Conservation (phyloP, 2,888 invertebrate genomes). For the Campoplex capitator region DNA sequence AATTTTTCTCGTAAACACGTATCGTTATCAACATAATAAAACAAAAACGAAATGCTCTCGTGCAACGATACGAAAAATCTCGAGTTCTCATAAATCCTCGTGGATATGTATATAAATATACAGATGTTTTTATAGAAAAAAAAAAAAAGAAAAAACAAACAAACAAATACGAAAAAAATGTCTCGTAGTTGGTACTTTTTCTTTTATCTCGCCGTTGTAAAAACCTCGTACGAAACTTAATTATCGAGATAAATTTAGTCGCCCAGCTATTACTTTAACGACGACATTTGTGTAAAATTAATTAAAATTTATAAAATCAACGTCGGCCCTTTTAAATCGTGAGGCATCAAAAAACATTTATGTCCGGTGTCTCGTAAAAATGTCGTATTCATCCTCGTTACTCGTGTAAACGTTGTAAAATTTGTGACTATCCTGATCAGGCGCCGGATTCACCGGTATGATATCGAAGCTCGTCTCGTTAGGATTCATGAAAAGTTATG, state of each 20-base stretch:
- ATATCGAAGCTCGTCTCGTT: neutral
- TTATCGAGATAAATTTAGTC: conserved; percentile 10
- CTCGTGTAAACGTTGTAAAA: too few species aligned
- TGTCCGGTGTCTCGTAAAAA: too few species aligned
- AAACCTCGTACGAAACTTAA: neutral
- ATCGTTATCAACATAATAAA: conserved; percentile 56
- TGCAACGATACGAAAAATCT: conserved; percentile 18
- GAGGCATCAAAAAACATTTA: too few species aligned
- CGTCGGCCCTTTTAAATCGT: too few species aligned
- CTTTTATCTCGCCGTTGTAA: neutral
- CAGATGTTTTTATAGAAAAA: neutral
- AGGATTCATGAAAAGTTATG: neutral
- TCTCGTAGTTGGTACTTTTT: neutral
- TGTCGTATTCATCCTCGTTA: too few species aligned
- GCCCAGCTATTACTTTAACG: neutral
- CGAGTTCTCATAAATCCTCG: conserved; percentile 21
- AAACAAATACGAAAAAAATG: neutral
- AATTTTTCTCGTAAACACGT: conserved; percentile 53
- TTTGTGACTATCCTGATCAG: too few species aligned
- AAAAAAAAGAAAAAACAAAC: neutral
- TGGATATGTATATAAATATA: neutral
- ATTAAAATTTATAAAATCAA: neutral
- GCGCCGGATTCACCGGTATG: too few species aligned
- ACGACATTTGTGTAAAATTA: neutral
- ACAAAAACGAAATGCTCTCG: conserved; percentile 28